Base-by-base conservation (phyloP, 2,113 vertebrate species). In the Corynorhinus townsendii region DNA sequence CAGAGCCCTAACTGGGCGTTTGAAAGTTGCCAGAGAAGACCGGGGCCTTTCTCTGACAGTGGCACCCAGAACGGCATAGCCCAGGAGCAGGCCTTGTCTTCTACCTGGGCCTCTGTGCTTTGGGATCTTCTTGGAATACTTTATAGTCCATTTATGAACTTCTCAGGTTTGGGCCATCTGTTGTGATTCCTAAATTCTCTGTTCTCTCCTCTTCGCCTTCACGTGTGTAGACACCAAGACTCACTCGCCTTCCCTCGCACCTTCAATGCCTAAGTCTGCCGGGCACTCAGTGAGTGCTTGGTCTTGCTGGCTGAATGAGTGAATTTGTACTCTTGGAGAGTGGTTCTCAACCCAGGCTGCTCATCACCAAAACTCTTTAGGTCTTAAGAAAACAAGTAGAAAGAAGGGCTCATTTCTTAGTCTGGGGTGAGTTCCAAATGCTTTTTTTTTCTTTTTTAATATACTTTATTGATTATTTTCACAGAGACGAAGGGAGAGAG, bases 161-260 rank as follows among this genome's bases (percentile, higher is more conserved):
- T 59, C 8, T 72, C 3, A 30, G 68, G n/a, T 75, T 82, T 52
- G 71, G 24, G 19, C 88, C 8, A 7, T 35, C 71, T 40, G 14
- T 56, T 16, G 5, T 59, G 45, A n/a, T 38, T 47, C 22, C 62
- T 66, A 17, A 45, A 11, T 40, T 20, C 66, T 49, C 15, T 5
- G 0, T 40, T 30, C 0, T 3, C 73, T 30, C 16, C n/a, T 1
- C 14, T 0, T 38, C 0, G 1, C 47, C 33, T 71, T 64, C 26
- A 49, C 10, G 12, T 10, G 3, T 33, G 64, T 68, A 64, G 54
- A 77, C 64, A 66, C 20, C 56, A 20, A 10, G 89, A 3, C 22
- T 22, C 22, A 1, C 69, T 75, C 40, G 0, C 28, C 73, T 3
- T 3, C 9, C 24, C 0, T 16, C 2, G 4, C 19, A 4, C 11